Evolutionary conservation across 2,113 vertebrate genomes (phyloP).

Genomic region (Argyrosomus japonicus): DNA sequence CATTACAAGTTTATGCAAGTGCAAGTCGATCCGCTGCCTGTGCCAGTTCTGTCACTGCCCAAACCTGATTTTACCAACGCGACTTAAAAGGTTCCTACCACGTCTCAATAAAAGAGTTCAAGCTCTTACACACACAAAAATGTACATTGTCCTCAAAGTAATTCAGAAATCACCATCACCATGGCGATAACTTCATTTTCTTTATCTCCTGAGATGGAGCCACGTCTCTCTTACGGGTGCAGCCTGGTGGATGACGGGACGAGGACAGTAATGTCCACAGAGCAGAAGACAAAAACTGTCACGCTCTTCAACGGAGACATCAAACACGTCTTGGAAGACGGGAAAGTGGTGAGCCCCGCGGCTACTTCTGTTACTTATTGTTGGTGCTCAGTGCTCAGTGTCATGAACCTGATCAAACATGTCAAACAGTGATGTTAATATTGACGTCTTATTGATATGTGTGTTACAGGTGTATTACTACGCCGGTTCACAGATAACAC

Average conservation of each 20-base stretch:
- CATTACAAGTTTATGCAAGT: conserved; percentile 63
- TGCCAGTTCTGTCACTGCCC: conserved; percentile 36
- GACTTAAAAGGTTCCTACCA: not conserved
- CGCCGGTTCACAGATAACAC: conserved; percentile 78
- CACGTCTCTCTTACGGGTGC: conserved; percentile 59
- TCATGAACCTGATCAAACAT: no score
- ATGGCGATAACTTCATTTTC: not conserved
- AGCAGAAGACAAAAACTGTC: conserved; percentile 67
- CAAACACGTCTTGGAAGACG: conserved; percentile 80
- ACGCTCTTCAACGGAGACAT: conserved; percentile 83
- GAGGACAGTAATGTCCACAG: conserved; percentile 76
- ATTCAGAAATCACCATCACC: no score
- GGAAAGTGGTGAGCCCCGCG: conserved; percentile 74
- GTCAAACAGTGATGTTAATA: not conserved
- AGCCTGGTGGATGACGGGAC: conserved; percentile 66
- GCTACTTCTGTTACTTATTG: not conserved
- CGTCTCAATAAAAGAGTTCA: not conserved
- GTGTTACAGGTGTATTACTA: conserved; percentile 84
- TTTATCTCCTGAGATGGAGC: conserved; percentile 70
- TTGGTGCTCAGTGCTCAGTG: no score
- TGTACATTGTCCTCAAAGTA: no score
- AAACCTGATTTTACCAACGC: conserved; percentile 55
- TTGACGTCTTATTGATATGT: not conserved
- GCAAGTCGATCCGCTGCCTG: conserved; percentile 57
- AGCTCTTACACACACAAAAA: not conserved